Base-by-base conservation (phyloP, 2,888 invertebrate species). In the Hanleya hanleyi region DNA sequence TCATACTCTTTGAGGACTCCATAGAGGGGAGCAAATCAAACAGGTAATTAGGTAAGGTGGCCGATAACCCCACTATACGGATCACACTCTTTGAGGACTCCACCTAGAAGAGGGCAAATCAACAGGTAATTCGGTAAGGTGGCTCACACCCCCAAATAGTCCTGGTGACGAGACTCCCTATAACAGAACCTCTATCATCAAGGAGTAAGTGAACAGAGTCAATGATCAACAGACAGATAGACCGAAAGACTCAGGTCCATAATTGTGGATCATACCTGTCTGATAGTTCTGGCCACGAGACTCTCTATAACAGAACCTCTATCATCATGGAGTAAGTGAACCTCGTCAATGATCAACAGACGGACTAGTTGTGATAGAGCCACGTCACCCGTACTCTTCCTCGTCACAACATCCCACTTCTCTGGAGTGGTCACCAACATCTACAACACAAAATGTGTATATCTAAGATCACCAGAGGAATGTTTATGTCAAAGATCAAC, bases 321-420 rank as follows among this genome's bases (percentile, higher is more conserved):
- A 87, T 98, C 98, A 2, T 98, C 98, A 89, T 99, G 98, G 65
- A 99, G 92, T 37, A 99, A 92, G 91, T 99, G 98, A 0, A 99
- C 97, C 90, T 99, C 99, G 90, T 99, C 99, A 71, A 91, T 90
- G 83, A 99, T 99, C 6, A 99, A 92, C 33, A 99, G 92, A 84
- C 96, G 95, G 0, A 99, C 97, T 70, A 98, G 93, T 80, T 95
- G 95, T 0, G 97, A 95, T 41, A 99, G 92, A 1, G 89, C 87
- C 7, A 89, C 89, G 77, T 91, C 91, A 36, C 90, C 91, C 0
- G 89, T 91, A 65, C 91, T 89, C 84, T 99, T 99, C 80, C 99
- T 93, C 0, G 99, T 99, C 0, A 99, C 97, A 6, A 99, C 98
- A 90, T 99, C 99, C 99, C 99, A 99, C 87, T 99, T 99, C 91